A percentile compares a stretch with the other conserved stretches of the same genome.
These are phyloP conservation scores for Proteles cristata DNA, from an alignment of 2,113 vertebrate species.

Conservation along the genomic window DNA sequence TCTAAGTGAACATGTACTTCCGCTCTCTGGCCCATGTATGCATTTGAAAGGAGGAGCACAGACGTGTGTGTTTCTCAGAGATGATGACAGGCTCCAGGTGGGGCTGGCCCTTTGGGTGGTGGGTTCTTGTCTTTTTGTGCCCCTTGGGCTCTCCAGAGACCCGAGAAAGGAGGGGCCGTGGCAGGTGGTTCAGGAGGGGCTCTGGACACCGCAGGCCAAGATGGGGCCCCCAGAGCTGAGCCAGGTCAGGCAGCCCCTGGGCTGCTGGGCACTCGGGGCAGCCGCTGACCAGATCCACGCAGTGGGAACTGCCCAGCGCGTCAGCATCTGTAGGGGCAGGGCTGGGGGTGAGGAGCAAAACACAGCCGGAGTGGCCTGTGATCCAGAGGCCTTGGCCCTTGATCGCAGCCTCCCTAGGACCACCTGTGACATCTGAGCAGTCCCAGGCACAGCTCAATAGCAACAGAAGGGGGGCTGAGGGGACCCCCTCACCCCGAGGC, in stretches of 20 bases:
- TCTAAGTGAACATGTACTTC: accelerated
- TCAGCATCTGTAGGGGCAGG: background rate
- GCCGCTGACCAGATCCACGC: background rate
- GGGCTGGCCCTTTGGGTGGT: background rate
- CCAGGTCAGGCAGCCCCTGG: background rate
- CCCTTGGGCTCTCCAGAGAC: background rate
- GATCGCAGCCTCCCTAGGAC: background rate
- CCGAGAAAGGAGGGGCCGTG: background rate
- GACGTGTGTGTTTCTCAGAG: background rate
- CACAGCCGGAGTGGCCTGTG: accelerated
- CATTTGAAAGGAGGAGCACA: background rate
- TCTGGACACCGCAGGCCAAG: background rate
- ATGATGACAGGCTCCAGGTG: background rate
- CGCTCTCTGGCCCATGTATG: background rate
- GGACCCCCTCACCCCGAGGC: background rate
- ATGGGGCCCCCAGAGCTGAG: background rate
- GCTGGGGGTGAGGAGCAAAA: background rate
- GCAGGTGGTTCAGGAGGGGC: background rate
- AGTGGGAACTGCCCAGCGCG: background rate
- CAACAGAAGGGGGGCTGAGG: background rate
- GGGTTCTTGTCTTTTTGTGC: background rate
- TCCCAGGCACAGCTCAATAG: background rate
- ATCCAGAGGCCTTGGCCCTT: background rate
- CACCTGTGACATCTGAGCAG: constrained; percentile 29
- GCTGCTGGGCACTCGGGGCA: background rate